phyloP scores from a whole-genome alignment of 2,797 vertebrate species.

The Gobionotothen gibberifrons region DNA sequence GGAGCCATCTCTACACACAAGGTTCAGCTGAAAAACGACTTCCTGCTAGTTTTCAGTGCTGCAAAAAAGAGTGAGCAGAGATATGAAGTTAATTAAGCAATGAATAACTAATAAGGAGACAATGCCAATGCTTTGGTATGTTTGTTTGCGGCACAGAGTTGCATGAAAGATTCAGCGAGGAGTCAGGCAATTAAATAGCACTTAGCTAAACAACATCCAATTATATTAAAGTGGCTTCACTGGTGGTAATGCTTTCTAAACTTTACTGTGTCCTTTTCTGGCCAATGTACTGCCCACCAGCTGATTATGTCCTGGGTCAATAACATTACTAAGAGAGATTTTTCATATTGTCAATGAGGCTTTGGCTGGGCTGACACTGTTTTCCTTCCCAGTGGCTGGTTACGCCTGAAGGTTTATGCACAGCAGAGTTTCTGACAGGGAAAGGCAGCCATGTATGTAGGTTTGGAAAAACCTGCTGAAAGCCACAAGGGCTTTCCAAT shows the following conservation, averaged over 20 bases:
- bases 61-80: slow-evolving; percentile 29
- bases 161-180: slow-evolving; percentile 62
- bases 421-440: slow-evolving; percentile 74
- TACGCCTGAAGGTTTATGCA: slow-evolving; percentile 73
- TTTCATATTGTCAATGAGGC: slow-evolving; percentile 74
- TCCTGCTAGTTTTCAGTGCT: slow-evolving; percentile 28
- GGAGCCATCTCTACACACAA: background rate
- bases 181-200: slow-evolving; percentile 69
- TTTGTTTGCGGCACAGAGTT: slow-evolving; percentile 62
- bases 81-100: slow-evolving; percentile 66
- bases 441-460: slow-evolving; percentile 74
- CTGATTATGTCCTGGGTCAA: slow-evolving; percentile 73
- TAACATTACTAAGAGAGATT: slow-evolving; percentile 66
- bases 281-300: slow-evolving; percentile 45
- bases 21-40: slow-evolving; percentile 42
- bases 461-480: slow-evolving; percentile 71
- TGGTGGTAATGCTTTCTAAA: slow-evolving; percentile 60
- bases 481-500: slow-evolving; percentile 76
- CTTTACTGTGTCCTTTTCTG: slow-evolving; percentile 50
- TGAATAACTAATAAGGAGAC: slow-evolving; percentile 67
- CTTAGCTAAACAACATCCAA: slow-evolving; percentile 67
- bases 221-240: slow-evolving; percentile 57
- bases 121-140: slow-evolving; percentile 41
- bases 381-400: slow-evolving; percentile 69
- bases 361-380: slow-evolving; percentile 57